A percentile compares a stretch with the other conserved stretches of the same genome.
These are phyloP conservation scores for Sebastes trivittatus DNA, from an alignment of 2,797 vertebrate genomes.

Conservation along the genomic window DNA sequence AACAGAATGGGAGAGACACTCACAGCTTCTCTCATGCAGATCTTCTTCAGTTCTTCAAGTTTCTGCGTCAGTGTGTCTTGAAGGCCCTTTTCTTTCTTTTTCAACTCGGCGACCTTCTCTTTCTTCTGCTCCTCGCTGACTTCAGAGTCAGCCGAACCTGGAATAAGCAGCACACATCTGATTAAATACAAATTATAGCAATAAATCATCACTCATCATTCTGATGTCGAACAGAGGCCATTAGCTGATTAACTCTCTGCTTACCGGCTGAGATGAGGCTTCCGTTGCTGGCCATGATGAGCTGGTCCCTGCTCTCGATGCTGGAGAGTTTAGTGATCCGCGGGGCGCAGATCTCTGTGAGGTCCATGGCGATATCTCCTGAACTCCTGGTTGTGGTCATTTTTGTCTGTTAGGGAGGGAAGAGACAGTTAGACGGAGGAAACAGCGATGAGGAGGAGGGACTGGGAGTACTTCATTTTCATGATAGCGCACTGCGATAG, in stretches of 20 bases:
- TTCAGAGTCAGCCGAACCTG: slow-evolving; percentile 94
- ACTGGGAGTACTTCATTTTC: slow-evolving; percentile 48
- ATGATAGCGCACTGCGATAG: slow-evolving; percentile 39
- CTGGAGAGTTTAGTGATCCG: slow-evolving; percentile 86
- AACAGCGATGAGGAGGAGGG: not conserved
- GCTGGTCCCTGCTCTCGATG: slow-evolving; percentile 87
- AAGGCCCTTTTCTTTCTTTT: slow-evolving; percentile 90
- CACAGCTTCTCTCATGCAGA: slow-evolving; percentile 95
- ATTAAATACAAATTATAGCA: slow-evolving; percentile 33
- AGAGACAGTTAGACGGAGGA: slow-evolving; percentile 1
- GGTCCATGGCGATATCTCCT: slow-evolving; percentile 94
- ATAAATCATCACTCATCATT: slow-evolving; percentile 23
- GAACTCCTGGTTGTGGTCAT: slow-evolving; percentile 91
- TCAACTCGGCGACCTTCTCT: slow-evolving; percentile 93
- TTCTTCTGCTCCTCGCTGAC: slow-evolving; percentile 92
- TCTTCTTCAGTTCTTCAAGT: slow-evolving; percentile 92
- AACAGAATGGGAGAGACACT: slow-evolving; percentile 60
- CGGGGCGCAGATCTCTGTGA: slow-evolving; percentile 87
- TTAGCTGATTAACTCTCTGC: slow-evolving; percentile 6
- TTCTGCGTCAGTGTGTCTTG: slow-evolving; percentile 90
- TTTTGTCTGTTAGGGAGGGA: slow-evolving; percentile 83
- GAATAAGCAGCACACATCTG: slow-evolving; percentile 1
- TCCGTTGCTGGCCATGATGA: slow-evolving; percentile 96
- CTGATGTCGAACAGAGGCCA: not conserved
- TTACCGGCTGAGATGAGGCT: slow-evolving; percentile 96